Percentiles rank a stretch among this genome's conserved stretches.
phyloP scores from a whole-genome alignment of 2,888 invertebrate species.

The Mellilla xanthometata region DNA sequence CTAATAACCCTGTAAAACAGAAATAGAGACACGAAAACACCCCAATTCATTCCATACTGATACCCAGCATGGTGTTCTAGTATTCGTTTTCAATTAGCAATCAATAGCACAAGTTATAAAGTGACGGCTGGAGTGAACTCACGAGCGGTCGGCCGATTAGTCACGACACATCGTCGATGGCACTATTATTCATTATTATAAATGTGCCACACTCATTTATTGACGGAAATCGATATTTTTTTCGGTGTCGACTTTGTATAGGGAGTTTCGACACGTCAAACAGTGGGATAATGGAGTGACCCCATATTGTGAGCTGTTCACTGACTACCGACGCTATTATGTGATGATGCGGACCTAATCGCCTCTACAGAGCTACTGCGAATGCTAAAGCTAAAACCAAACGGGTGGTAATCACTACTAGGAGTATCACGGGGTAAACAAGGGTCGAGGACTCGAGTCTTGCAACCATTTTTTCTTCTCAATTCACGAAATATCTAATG shows the following conservation, averaged over 20 bases:
- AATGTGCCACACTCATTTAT: slow-evolving; percentile 82
- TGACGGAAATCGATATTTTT: slow-evolving; percentile 83
- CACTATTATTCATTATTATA: slow-evolving; percentile 51
- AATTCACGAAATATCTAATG: too few relatives aligned
- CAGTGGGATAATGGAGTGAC: slow-evolving; percentile 67
- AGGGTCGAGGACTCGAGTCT: too few relatives aligned
- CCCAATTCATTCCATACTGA: slow-evolving; percentile 73
- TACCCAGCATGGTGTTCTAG: slow-evolving; percentile 61
- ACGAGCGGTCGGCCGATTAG: slow-evolving; percentile 70
- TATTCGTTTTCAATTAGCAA: slow-evolving; percentile 78
- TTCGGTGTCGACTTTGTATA: slow-evolving; percentile 77
- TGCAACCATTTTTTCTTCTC: too few relatives aligned
- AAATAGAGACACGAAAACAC: slow-evolving; percentile 52
- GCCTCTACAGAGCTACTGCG: too few relatives aligned
- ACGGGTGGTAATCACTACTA: too few relatives aligned
- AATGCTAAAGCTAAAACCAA: too few relatives aligned
- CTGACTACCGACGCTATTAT: slow-evolving; percentile 49
- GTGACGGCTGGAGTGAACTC: slow-evolving; percentile 45
- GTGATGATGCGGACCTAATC: too few relatives aligned
- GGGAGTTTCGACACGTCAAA: slow-evolving; percentile 71
- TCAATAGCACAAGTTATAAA: too few relatives aligned
- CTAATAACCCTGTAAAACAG: too few relatives aligned
- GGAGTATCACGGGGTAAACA: too few relatives aligned
- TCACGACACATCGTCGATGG: slow-evolving; percentile 40
- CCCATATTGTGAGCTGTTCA: slow-evolving; percentile 62